Conservation (phyloP, 2,888 invertebrate species). For the Eristalis tenax region DNA sequence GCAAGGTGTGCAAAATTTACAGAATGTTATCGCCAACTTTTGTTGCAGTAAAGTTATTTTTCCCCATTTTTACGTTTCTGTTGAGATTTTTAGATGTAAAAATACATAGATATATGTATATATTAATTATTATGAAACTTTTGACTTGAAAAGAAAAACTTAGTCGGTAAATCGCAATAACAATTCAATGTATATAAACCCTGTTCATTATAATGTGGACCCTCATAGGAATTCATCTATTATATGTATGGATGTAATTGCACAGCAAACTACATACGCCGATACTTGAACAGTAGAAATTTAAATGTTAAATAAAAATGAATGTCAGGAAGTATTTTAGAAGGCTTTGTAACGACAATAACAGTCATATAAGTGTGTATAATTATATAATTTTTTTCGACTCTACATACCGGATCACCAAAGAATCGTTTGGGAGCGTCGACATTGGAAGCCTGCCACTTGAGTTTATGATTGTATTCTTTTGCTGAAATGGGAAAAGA, state of each 20-base stretch:
- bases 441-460: constrained; percentile 42
- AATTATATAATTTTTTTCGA: constrained; percentile 61
- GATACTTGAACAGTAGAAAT: constrained; percentile 25
- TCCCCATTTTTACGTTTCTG: neutral
- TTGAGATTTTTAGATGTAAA: neutral
- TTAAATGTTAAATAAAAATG: constrained; percentile 14
- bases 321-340: constrained; percentile 40
- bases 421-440: constrained; percentile 61
- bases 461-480: neutral
- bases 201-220: constrained; percentile 1
- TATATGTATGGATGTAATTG: neutral
- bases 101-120: neutral
- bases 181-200: constrained; percentile 15
- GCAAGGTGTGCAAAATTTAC: constrained; percentile 48
- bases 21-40: constrained; percentile 27
- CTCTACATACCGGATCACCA: constrained; percentile 52
- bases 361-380: constrained; percentile 37
- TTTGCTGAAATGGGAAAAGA: constrained; percentile 52
- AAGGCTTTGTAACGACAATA: constrained; percentile 35
- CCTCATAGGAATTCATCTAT: neutral
- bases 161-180: neutral
- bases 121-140: no score
- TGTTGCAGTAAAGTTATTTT: constrained; percentile 2
- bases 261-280: neutral
- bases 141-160: no score